Evolutionary conservation across 2,888 invertebrate genomes (phyloP).

Genomic region (Chymomyza procnemis): DNA sequence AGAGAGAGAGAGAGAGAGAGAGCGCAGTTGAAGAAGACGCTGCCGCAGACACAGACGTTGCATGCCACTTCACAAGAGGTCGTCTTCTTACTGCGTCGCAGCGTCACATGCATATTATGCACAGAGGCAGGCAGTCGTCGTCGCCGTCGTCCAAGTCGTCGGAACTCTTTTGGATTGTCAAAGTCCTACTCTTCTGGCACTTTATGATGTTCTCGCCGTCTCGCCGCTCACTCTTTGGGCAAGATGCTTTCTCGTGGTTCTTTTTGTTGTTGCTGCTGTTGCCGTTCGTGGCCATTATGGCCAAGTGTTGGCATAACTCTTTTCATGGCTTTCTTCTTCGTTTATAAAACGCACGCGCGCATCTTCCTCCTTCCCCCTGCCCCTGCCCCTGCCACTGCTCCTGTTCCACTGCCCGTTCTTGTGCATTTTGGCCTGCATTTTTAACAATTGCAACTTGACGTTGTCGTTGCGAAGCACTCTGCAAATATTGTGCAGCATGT

Average conservation of each 20-base stretch:
- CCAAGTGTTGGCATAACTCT: constrained; percentile 54
- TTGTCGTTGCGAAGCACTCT: constrained; percentile 1
- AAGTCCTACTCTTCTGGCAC: neutral
- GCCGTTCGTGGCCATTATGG: constrained; percentile 11
- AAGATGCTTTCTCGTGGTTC: constrained; percentile 26
- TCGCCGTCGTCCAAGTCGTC: neutral
- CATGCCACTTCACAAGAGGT: neutral
- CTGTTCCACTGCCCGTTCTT: too few relatives aligned
- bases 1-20: constrained; percentile 1
- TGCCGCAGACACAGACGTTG: too few relatives aligned
- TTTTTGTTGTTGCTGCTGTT: neutral
- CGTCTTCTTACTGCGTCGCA: too few relatives aligned
- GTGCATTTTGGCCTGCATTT: neutral
- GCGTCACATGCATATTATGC: neutral
- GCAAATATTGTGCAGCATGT: constrained; percentile 1
- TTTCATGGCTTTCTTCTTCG: constrained; percentile 8
- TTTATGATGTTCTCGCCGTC: constrained; percentile 9
- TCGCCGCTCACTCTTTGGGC: too few relatives aligned
- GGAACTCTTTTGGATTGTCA: too few relatives aligned
- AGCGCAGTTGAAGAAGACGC: neutral
- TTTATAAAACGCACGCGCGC: neutral
- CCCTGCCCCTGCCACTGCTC: neutral
- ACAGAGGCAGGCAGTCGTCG: neutral
- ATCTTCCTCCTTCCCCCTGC: too few relatives aligned
- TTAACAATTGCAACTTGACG: constrained; percentile 1